These are phyloP conservation scores for Patella ulyssiponensis DNA, from an alignment of 2,888 invertebrate genomes.

Conservation along the genomic window DNA sequence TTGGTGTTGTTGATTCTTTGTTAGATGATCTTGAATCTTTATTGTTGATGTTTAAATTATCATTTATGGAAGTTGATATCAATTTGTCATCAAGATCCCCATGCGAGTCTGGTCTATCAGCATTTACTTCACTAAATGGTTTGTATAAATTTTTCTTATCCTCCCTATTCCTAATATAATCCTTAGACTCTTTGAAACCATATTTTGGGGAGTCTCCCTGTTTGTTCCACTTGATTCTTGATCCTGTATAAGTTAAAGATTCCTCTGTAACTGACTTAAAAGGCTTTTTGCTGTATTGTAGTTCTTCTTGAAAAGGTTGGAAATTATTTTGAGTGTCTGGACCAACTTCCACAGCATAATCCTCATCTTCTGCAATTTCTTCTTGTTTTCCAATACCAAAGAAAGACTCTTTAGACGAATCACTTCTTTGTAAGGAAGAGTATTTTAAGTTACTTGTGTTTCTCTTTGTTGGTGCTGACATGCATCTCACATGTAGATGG, in stretches of 20 bases:
- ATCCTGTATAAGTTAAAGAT: constrained; percentile 3
- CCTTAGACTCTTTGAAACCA: background rate
- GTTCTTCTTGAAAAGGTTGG: background rate
- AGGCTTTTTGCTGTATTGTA: background rate
- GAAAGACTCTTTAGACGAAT: constrained; percentile 55
- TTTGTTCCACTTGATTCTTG: constrained; percentile 1
- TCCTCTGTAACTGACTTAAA: background rate
- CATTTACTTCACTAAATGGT: background rate
- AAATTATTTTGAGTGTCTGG: background rate
- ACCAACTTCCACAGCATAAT: background rate
- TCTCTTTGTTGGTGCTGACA: constrained; percentile 55
- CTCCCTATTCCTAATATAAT: background rate
- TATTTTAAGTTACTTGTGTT: background rate
- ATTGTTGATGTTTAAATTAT: background rate
- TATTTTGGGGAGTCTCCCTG: background rate
- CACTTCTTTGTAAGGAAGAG: constrained; percentile 39
- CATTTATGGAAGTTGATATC: no score
- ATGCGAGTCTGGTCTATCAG: background rate
- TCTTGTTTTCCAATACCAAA: constrained; percentile 38
- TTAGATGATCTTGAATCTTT: background rate
- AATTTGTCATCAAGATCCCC: no score
- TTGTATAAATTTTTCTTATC: constrained; percentile 4
- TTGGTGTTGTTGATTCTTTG: background rate
- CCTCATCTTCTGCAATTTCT: background rate
- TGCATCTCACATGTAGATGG: constrained; percentile 59